A percentile compares a stretch with the other conserved stretches of the same genome.
Evolutionary conservation across 2,797 vertebrate species (phyloP).

Genomic region (Triplophysa bombifrons): DNA sequence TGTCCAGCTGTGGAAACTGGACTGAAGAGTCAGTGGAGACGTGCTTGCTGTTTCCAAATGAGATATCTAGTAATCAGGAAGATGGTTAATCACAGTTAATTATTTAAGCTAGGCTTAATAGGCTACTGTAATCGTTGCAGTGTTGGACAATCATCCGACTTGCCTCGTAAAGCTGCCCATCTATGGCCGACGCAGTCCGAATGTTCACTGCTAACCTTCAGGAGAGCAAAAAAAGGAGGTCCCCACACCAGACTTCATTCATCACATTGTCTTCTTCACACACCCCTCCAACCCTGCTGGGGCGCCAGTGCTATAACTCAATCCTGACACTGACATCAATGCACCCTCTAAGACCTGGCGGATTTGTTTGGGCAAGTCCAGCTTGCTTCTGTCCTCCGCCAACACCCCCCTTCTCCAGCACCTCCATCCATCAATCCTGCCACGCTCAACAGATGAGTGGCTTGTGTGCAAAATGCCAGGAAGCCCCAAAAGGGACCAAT

Average conservation of each 20-base stretch:
- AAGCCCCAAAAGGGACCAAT: constrained; percentile 66
- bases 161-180: neutral
- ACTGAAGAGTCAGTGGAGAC: constrained; percentile 49
- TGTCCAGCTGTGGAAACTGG: constrained; percentile 49
- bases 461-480: constrained; percentile 66
- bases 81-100: neutral
- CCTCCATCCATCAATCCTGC: constrained; percentile 70
- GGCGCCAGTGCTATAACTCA: constrained; percentile 77
- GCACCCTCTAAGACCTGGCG: constrained; percentile 58
- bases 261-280: constrained; percentile 66
- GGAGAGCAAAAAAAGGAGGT: constrained; percentile 7
- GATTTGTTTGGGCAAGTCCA: constrained; percentile 41
- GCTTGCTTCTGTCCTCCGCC: constrained; percentile 41
- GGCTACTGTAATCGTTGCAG: neutral
- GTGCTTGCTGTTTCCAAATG: constrained; percentile 2
- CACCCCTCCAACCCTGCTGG: constrained; percentile 69
- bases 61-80: neutral
- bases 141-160: neutral
- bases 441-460: constrained; percentile 67
- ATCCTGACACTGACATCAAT: constrained; percentile 72
- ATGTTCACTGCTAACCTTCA: neutral
- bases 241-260: constrained; percentile 67
- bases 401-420: constrained; percentile 56
- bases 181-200: neutral
- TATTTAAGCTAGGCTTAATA: neutral